Base-by-base conservation (phyloP, 2,113 vertebrate genomes). In the Natator depressus region DNA sequence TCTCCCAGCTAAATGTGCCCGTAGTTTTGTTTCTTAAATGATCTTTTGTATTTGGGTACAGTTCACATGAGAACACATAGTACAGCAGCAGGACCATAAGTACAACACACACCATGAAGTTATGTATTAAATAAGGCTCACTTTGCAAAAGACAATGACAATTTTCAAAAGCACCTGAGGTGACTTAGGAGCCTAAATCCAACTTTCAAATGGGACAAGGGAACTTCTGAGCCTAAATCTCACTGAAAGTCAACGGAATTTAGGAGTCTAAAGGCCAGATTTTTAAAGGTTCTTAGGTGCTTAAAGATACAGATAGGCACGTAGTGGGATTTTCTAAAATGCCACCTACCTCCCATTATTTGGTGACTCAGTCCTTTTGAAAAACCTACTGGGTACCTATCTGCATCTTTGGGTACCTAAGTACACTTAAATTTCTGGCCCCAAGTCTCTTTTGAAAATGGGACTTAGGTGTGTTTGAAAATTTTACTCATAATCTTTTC, bases 401-500 rank as follows among this genome's bases (percentile, higher is more conserved):
- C 25, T 59, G 55, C n/a, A 50, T 84, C 55, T 75, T 16, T 62
- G 2, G 0, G 31, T 55, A 87, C 2, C 35, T 31, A 57, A 27
- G 2, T 3, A 4, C 19, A 27, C 29, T 80, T 62, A 47, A 55
- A 51, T 0, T 1, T 53, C 22, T 51, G 19, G 17, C 31, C 84
- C 47, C 8, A 78, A 24, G 31, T 91, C 49, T 82, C 81, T 55
- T 82, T 54, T 38, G 53, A 46, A 80, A 80, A 76, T 0, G 80
- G 49, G 90, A 59, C 2, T 69, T 54, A 69, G 81, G 35, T 12
- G 59, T 94, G 4, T 78, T 92, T 55, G 51, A 91, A 94, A 93
- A 16, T 19, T 55, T 82, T 78, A 80, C 55, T 88, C 94, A 72
- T 22, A 79, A 10, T 81, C 53, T 49, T 6, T 76, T 93, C 81